These are phyloP conservation scores for Caenorhabditis sp. DNA, from an alignment of 2,888 invertebrate species.

Conservation along the genomic window DNA sequence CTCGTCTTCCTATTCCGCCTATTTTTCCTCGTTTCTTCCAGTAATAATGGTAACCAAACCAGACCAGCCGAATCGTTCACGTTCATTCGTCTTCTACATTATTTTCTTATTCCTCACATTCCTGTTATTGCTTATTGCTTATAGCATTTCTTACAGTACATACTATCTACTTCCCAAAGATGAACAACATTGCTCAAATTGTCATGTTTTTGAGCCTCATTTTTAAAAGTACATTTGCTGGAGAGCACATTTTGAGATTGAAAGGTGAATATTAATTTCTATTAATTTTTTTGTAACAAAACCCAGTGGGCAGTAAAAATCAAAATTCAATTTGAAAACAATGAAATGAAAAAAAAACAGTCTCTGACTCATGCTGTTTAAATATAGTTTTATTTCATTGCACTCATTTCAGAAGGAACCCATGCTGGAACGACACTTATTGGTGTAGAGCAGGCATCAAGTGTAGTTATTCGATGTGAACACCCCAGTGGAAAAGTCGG, in stretches of 20 bases:
- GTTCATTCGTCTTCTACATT: constrained; percentile 8
- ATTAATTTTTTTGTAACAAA: not conserved
- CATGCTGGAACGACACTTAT: constrained; percentile 59
- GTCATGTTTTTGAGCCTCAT: constrained; percentile 28
- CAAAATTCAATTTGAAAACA: not conserved
- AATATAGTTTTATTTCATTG: too few species aligned
- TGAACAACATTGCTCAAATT: constrained; percentile 36
- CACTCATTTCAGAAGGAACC: constrained; percentile 37
- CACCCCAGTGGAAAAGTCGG: constrained; percentile 57
- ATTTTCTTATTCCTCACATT: constrained; percentile 34
- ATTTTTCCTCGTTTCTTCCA: constrained; percentile 3
- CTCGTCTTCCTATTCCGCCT: not conserved
- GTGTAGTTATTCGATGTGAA: constrained; percentile 62
- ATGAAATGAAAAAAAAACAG: not conserved
- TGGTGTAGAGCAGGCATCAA: constrained; percentile 61
- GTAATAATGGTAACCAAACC: constrained; percentile 28
- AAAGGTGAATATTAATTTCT: constrained; percentile 35
- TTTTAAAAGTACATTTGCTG: constrained; percentile 29
- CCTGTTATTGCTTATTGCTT: constrained; percentile 32
- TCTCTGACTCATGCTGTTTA: not conserved
- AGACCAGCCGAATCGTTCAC: constrained; percentile 43
- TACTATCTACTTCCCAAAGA: not conserved
- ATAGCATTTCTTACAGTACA: not conserved
- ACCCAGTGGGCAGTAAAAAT: not conserved
- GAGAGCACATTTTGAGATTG: constrained; percentile 64